These are phyloP conservation scores for Halictus quadricinctus DNA, from an alignment of 2,888 invertebrate genomes.

Conservation along the genomic window DNA sequence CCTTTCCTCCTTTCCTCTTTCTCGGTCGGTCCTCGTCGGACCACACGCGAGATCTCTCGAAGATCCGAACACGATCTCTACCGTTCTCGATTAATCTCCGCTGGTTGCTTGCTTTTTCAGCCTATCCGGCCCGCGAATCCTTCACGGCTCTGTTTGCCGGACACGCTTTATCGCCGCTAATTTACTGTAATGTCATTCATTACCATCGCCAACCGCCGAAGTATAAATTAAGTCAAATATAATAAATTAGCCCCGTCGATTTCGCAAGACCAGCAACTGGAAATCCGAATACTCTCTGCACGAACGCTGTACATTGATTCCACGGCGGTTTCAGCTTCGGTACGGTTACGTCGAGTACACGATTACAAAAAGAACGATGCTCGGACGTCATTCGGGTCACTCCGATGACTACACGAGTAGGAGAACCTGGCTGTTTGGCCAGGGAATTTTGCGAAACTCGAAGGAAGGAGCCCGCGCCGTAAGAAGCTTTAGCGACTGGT, in stretches of 20 bases:
- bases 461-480: conserved; percentile 21
- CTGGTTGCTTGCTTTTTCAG: background rate
- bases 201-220: background rate
- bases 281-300: background rate
- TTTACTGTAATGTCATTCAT: conserved; percentile 7
- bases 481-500: conserved; percentile 10
- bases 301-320: background rate
- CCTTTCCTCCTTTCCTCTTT: conserved; percentile 9
- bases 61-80: background rate
- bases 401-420: conserved; percentile 6
- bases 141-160: background rate
- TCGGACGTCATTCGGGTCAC: background rate
- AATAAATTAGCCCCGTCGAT: background rate
- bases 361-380: background rate
- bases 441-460: conserved; percentile 23
- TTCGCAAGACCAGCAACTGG: background rate
- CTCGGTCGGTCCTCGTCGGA: conserved; percentile 22
- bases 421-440: background rate
- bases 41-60: conserved; percentile 58
- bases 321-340: background rate
- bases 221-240: conserved; percentile 5
- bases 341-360: background rate
- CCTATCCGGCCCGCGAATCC: background rate
- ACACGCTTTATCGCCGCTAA: background rate
- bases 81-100: conserved; percentile 14